Evolutionary conservation across 1,140 invertebrate genomes (phyloP), one percentile per base, ranked within the genome.

Genomic region (Hyles euphorbiae): DNA sequence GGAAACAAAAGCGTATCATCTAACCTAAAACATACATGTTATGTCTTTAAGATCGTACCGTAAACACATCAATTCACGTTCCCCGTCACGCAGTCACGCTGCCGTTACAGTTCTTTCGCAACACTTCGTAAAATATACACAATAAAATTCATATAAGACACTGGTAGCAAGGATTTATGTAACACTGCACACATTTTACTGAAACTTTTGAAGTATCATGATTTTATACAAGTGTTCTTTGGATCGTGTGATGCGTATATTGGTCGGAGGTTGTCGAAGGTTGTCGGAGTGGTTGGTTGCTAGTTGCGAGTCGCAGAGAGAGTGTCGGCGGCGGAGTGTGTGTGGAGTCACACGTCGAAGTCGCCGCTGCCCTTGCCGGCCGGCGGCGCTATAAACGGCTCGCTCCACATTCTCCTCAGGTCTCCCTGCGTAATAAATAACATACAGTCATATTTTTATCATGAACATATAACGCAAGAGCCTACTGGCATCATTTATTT

Each of bases 391-490:
- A 96, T 96, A 87, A 99, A 99, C 43, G 98, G 97, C 90, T 98
- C 97, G 78, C 96, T 97, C 98, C 98, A 99, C 97, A 99, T 99
- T 72, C 97, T 92, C 81, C 97, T 91, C 60, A 99, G 91, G 91
- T 99, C 98, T 70, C 97, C 97, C 97, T 98, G 81, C 40, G 91
- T 44, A 32, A 44, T 32, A 11, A 11, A 10, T 33, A 10, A 56
- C 44, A 33, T n/a, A 48, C 34, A 34, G 10, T n/a, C 10, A 4
- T 10, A 3, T 2, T 34, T 51, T 51, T 51, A 33, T 9, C 6
- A 22, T 22, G 7, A 0, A 50, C n/a, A 50, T 3, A 12, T 50
- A 34, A 53, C 51, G 10, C 10, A 22, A 53, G 6, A 44, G 36
- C 1, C 7, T 34, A 36, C 51, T 34, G 9, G 51, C 10, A 33